Evolutionary conservation across 2,113 vertebrate genomes (phyloP), one percentile per base, ranked within the genome.

Genomic region (Synchiropus splendidus): DNA sequence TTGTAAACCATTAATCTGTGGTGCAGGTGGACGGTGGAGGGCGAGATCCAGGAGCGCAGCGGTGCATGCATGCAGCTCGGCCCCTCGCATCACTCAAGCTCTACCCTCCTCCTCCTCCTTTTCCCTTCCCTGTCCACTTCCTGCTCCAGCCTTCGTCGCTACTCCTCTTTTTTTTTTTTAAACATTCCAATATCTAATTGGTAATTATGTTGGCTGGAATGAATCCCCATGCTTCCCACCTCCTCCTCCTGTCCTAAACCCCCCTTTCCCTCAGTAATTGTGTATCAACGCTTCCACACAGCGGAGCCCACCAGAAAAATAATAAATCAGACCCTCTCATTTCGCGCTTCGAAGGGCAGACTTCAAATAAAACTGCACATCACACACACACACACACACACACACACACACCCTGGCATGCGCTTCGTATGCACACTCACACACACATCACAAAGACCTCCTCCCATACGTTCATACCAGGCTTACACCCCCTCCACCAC

Each of bases 301-400:
- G 79, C 55, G 58, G 80, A 77, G 75, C 83, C 79, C 81, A 79
- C 78, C 83, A 83, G 83, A 84, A 84, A 86, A 87, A 86, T 85
- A 85, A 87, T 85, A 86, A 87, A 87, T 87, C 85, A 86, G 78
- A 83, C 70, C 79, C 83, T 84, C 85, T 87, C 83, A 87, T 87
- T 87, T 87, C 85, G 85, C 85, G 84, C 85, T 85, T 85, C 77
- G 83, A 63, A 84, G 83, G 80, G 74, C 84, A 87, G 84, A 83
- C 81, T 85, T 86, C 79, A 85, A 80, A 83, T 72, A 84, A 80
- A 75, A 77, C 80, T 67, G 61, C 53, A 51, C 53, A 67, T 70
- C 60, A 49, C 57, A 58, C 75, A 68, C 53, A 61, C 58, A 52
- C 49, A 66, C 51, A 51, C 55, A 45, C 30, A 18, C 45, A 16